phyloP scores from a whole-genome alignment of 1,140 invertebrate genomes.

The Amyelois transitella region DNA sequence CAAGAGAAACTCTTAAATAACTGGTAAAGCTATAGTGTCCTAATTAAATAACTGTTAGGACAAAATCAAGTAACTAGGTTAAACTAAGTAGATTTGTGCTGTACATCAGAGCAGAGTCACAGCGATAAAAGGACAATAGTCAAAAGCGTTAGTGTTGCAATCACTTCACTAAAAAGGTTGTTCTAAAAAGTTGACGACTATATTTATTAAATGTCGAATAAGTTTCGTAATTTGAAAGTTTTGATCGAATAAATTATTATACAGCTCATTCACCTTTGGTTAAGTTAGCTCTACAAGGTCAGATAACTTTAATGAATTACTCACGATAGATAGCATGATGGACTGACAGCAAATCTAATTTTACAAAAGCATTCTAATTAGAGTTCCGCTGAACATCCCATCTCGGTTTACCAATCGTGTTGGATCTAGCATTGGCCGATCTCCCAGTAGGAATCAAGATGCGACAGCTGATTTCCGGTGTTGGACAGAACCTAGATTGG shows the following conservation, averaged over 20 bases:
- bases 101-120: too few relatives aligned
- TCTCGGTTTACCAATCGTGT: slow-evolving; percentile 43
- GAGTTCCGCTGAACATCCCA: slow-evolving; percentile 25
- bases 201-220: background rate
- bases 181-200: background rate
- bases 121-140: too few relatives aligned
- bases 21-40: too few relatives aligned
- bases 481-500: background rate
- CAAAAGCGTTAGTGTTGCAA: too few relatives aligned
- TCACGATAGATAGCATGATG: slow-evolving; percentile 3
- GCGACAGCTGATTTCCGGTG: slow-evolving; percentile 61
- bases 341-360: slow-evolving; percentile 27
- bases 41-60: too few relatives aligned
- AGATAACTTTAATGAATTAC: slow-evolving; percentile 4
- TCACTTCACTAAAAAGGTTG: too few relatives aligned
- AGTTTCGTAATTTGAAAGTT: background rate
- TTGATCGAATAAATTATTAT: background rate
- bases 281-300: slow-evolving; percentile 2
- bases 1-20: too few relatives aligned
- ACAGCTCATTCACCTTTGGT: background rate
- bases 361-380: slow-evolving; percentile 35
- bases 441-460: slow-evolving; percentile 49
- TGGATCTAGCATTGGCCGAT: slow-evolving; percentile 49
- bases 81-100: too few relatives aligned
- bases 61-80: too few relatives aligned